Percentiles rank a stretch among this genome's conserved stretches.
Conservation (phyloP, 2,797 vertebrate species). For the Ptychadena robeensis region DNA sequence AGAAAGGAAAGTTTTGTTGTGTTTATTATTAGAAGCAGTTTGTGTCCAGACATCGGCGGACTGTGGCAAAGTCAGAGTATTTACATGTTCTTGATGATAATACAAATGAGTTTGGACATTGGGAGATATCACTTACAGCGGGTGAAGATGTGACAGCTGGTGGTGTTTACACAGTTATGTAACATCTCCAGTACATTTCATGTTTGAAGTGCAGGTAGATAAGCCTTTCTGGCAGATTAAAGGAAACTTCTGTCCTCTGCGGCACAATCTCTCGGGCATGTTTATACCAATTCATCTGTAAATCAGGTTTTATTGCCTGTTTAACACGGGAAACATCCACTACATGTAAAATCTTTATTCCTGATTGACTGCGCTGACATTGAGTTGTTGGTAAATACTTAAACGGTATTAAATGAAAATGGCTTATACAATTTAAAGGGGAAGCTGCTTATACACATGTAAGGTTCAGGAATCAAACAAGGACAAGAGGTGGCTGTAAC, state of each 20-base stretch:
- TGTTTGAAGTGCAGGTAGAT: neutral
- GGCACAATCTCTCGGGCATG: neutral
- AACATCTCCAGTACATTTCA: neutral
- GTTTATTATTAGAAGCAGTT: neutral
- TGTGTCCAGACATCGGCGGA: neutral
- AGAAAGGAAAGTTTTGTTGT: conserved; percentile 10
- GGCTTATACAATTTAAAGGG: too few species aligned
- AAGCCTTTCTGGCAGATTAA: neutral
- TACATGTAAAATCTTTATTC: neutral
- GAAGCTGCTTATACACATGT: too few species aligned
- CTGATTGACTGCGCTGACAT: neutral
- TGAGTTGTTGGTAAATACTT: neutral
- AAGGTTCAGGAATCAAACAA: too few species aligned
- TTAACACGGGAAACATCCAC: neutral
- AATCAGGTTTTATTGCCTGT: neutral
- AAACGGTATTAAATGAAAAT: neutral
- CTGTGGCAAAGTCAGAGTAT: neutral
- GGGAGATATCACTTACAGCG: neutral
- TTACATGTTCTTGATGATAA: neutral
- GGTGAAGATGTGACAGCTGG: neutral
- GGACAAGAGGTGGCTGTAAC: too few species aligned
- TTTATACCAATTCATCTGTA: neutral
- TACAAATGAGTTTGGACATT: conserved; percentile 2
- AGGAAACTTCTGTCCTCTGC: neutral
- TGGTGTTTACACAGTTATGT: neutral